Conservation (phyloP, 2,797 vertebrate genomes). For the Halcyon smyrnensis region DNA sequence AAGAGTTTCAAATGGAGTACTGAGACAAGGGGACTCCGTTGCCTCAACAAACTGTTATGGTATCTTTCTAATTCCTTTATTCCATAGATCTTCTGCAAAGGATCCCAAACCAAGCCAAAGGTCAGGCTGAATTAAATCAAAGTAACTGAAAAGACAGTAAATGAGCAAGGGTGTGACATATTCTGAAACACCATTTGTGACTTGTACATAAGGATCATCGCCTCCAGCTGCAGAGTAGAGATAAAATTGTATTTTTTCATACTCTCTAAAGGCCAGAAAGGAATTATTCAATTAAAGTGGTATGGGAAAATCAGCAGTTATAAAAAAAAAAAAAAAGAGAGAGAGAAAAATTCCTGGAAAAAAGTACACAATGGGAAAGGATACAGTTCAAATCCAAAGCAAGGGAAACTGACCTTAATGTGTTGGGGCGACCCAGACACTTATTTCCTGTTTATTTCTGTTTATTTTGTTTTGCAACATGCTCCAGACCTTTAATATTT, state of each 20-base stretch:
- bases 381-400: not conserved
- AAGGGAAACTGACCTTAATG: not conserved
- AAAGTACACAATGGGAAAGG: not conserved
- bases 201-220: not conserved
- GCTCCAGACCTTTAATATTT: not conserved
- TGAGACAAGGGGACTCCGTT: not conserved
- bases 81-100: not conserved
- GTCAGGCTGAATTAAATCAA: not conserved
- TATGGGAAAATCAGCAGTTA: not conserved
- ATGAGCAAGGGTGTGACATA: not conserved
- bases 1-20: not conserved
- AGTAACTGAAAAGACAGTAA: not conserved
- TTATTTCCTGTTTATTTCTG: constrained; percentile 50
- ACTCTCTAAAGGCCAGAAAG: not conserved
- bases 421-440: not conserved
- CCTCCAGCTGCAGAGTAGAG: not conserved
- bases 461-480: constrained; percentile 19
- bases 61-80: not conserved
- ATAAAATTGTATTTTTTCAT: not conserved
- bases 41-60: not conserved
- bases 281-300: not conserved
- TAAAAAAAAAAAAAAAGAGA: not conserved
- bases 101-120: not conserved
- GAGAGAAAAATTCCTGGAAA: not conserved
- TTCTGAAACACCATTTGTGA: not conserved